Base-by-base conservation (phyloP, 2,113 vertebrate species). In the Passer domesticus region DNA sequence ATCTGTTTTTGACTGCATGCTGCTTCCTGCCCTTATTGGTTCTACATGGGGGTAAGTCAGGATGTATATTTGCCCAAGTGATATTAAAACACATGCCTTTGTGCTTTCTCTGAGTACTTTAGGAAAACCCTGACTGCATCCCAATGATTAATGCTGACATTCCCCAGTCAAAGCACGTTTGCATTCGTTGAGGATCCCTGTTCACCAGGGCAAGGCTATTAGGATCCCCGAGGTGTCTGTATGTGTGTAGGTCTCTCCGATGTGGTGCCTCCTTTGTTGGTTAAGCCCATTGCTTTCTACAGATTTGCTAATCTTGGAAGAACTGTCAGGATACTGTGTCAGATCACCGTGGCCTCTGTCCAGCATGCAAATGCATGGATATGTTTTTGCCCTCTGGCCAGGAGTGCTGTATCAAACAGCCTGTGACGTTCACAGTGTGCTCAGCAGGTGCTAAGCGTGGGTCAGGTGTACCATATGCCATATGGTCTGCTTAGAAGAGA, bases 381-480 rank as follows among this genome's bases (percentile, higher is more conserved):
- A 46, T 92, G 55, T 87, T 94, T 95, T 92, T 96, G 97, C 96
- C 97, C 95, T 44, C 77, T 89, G 96, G 97, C 93, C 95, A 76
- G 79, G 69, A 93, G 89, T 18, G 58, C 69, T 66, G 8, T 39
- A 87, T 75, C 79, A 46, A 68, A 60, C 91, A 33, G 70, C 74
- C 79, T 81, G 95, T 84, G 96, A 70, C 52, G 58, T 84, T 89
- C 89, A 41, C 67, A 37, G 93, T 17, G 82, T 1, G 33, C 98
- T 98, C 95, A 97, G 98, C 99, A 99, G 99, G 98, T 99, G 99
- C 97, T 96, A 95, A 93, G 72, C 96, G 50, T 16, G 9, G 88
- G 97, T 98, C 98, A 99, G 98, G 98, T 99, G 98, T 98, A 76
- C 43, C 80, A 92, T 96, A 96, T 76, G 68, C 98, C 99, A 98